Evolutionary conservation across 1,140 invertebrate genomes (phyloP).

Genomic region (Cotesia glomerata): DNA sequence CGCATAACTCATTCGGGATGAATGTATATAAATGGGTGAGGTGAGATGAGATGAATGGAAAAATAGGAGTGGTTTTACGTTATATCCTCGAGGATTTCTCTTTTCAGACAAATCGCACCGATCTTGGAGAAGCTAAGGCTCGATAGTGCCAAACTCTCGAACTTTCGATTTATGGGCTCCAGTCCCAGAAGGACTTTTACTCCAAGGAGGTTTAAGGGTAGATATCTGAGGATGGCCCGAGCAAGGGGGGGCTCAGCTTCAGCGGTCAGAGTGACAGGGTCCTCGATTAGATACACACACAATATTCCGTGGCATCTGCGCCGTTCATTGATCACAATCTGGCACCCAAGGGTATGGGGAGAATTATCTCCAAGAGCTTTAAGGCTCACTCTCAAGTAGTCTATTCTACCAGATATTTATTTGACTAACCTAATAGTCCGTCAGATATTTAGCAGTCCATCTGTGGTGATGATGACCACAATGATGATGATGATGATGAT

Average conservation of each 20-base stretch:
- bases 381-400: too few species aligned
- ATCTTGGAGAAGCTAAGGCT: slow-evolving; percentile 14
- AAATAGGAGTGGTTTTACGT: slow-evolving; percentile 1
- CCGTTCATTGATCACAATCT: slow-evolving; percentile 38
- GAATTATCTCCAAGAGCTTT: too few species aligned
- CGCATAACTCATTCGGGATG: background rate
- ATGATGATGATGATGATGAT: too few species aligned
- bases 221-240: background rate
- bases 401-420: too few species aligned
- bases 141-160: slow-evolving; percentile 21
- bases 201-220: slow-evolving; percentile 6
- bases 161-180: slow-evolving; percentile 39
- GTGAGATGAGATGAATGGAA: background rate
- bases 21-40: too few species aligned
- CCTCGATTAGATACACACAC: slow-evolving; percentile 40
- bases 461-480: too few species aligned
- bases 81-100: slow-evolving; percentile 8
- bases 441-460: too few species aligned
- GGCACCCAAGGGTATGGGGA: background rate
- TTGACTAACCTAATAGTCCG: too few species aligned
- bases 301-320: slow-evolving; percentile 40
- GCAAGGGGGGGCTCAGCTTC: slow-evolving; percentile 20
- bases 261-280: slow-evolving; percentile 41
- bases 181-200: slow-evolving; percentile 32
- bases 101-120: slow-evolving; percentile 22